Percentiles rank a stretch among this genome's conserved stretches.
Evolutionary conservation across 2,797 vertebrate genomes (phyloP).

Genomic region (Syncerus caffer): DNA sequence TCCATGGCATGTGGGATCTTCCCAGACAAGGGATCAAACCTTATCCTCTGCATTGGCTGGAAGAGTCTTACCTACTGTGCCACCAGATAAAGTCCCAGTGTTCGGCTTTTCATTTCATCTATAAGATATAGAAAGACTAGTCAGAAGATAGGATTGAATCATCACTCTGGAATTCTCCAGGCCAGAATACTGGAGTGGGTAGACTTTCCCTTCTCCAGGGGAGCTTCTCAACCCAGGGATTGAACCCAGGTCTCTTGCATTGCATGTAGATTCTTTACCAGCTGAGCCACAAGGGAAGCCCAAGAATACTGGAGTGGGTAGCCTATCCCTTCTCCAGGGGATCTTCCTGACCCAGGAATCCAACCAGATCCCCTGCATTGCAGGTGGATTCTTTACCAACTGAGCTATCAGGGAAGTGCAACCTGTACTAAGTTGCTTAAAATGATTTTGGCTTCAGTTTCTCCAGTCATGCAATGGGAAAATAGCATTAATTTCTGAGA

Average conservation of each 20-base stretch:
- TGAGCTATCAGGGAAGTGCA: neutral
- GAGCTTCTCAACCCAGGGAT: neutral
- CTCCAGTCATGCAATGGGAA: neutral
- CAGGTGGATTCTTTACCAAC: neutral
- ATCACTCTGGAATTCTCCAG: neutral
- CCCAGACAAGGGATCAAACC: neutral
- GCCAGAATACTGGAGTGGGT: neutral
- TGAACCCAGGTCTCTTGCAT: neutral
- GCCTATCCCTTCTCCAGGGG: neutral
- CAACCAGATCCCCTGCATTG: neutral
- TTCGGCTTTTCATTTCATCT: neutral
- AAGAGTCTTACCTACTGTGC: neutral
- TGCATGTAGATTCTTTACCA: neutral
- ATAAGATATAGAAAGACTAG: neutral
- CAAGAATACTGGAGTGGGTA: neutral
- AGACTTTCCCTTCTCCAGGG: neutral
- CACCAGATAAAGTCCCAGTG: neutral
- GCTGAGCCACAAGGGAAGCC: neutral
- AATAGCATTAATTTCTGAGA: neutral
- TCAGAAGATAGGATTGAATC: neutral
- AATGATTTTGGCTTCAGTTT: neutral
- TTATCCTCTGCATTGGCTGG: neutral
- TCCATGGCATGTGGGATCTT: neutral
- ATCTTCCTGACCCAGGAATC: neutral
- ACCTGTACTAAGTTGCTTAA: neutral